A percentile compares a stretch with the other conserved stretches of the same genome.
Conservation (phyloP, 2,113 vertebrate genomes). For the Alouatta palliata region DNA sequence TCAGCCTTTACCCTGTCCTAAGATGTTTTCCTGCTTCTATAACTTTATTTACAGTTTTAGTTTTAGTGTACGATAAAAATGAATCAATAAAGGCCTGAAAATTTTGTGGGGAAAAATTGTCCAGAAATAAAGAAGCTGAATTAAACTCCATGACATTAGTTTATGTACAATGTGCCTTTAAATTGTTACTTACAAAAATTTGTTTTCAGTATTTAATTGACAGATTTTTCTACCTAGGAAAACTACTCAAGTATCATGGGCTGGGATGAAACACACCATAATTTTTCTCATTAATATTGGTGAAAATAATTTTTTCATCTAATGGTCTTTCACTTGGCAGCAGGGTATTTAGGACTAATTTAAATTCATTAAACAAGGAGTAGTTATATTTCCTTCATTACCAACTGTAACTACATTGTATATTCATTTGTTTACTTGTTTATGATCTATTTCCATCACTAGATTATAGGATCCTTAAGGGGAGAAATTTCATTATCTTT, state of each 20-base stretch:
- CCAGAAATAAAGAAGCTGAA: constrained; percentile 26
- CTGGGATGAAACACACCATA: constrained; percentile 13
- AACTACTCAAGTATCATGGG: neutral
- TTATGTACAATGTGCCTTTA: neutral
- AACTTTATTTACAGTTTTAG: constrained; percentile 36
- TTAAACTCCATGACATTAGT: constrained; percentile 6
- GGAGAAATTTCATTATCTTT: neutral
- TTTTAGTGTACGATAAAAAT: neutral
- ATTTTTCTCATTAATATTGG: neutral
- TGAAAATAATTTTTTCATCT: constrained; percentile 30
- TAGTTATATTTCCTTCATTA: neutral
- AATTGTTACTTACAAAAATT: constrained; percentile 20
- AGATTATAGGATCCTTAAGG: neutral
- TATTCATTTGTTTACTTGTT: neutral
- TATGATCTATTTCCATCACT: neutral
- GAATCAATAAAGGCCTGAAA: neutral
- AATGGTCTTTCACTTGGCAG: neutral
- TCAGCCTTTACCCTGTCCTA: neutral
- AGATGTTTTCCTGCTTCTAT: neutral
- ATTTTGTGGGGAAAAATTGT: neutral
- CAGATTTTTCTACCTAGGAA: neutral
- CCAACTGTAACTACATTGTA: neutral
- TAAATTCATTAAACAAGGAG: constrained; percentile 19
- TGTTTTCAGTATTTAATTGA: constrained; percentile 15
- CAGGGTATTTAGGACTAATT: constrained; percentile 20